Evolutionary conservation across 2,113 vertebrate species (phyloP).

Genomic region (Menura novaehollandiae): DNA sequence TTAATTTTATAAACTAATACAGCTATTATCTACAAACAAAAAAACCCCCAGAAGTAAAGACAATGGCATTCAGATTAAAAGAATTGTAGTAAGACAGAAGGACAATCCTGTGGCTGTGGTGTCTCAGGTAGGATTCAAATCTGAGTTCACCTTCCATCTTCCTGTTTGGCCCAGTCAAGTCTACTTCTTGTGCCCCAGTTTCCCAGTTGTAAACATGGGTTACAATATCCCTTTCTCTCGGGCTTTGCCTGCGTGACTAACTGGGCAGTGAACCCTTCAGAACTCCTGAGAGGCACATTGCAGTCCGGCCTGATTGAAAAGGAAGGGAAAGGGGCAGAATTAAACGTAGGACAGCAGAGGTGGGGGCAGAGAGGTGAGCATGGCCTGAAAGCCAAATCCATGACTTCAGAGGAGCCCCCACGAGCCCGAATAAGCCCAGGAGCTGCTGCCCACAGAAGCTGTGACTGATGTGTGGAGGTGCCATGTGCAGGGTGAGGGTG

Average conservation of each 20-base stretch:
- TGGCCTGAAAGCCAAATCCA: background rate
- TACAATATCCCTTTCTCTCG: background rate
- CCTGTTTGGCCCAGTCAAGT: background rate
- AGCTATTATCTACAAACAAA: background rate
- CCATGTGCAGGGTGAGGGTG: background rate
- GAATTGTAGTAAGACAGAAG: background rate
- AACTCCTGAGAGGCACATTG: background rate
- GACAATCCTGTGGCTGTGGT: background rate
- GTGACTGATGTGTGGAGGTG: background rate
- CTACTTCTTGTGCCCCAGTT: background rate
- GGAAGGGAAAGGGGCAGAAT: background rate
- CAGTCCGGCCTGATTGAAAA: background rate
- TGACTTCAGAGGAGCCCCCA: background rate
- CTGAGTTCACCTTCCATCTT: background rate
- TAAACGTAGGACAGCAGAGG: background rate
- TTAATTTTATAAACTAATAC: background rate
- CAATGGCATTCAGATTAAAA: background rate
- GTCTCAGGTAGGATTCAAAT: background rate
- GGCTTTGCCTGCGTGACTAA: background rate
- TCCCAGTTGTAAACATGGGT: background rate
- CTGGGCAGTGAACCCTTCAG: background rate
- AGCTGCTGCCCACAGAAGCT: background rate
- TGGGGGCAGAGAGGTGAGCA: background rate
- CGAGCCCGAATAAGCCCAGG: background rate
- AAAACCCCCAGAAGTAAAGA: background rate